Base-by-base conservation (phyloP, 2,888 invertebrate genomes). In the Pterostichus madidus region DNA sequence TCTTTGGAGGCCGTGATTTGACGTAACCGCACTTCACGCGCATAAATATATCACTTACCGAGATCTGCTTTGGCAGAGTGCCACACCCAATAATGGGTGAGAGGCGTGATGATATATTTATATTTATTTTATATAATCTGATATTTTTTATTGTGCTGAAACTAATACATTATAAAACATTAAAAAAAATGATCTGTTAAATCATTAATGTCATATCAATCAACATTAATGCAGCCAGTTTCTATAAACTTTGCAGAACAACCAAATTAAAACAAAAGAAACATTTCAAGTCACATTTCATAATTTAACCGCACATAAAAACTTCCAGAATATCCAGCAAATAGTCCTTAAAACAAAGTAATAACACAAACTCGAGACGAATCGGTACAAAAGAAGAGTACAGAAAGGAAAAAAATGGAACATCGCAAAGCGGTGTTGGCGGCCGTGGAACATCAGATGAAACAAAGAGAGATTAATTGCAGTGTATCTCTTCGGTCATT, bases 381-480 rank as follows among this genome's bases (percentile, higher is more conserved):
- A 80, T 71, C 71, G 71, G 71, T 71, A 71, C 44, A 71, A 46
- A 46, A 53, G 32, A 39, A 71, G 32, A 49, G 59, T 31, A 53
- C 13, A 79, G 31, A 80, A 56, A 64, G n/a, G 56, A 68, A n/a
- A 71, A 80, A 73, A 80, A 73, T 35, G 61, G 61, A 78, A 56
- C 24, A 61, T 35, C 52, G 68, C 77, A 49, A 52, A 7, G 53
- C 53, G 76, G 15, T n/a, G 35, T n/a, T 52, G 64, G 68, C 31
- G 64, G 64, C 64, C 64, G n/a, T 64, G 35, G 31, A 64, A 64
- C 64, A 80, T 46, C 68, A 71, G 73, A 73, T 73, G 80, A 56
- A 80, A 80, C 73, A 80, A 71, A 80, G 59, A 53, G 80, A 80
- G 80, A 80, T 80, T 80, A 80, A 80, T 80, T 80, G 59, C 80